Evolutionary conservation across 1,140 invertebrate genomes (phyloP).

Genomic region (Atopsyche davidsoni): DNA sequence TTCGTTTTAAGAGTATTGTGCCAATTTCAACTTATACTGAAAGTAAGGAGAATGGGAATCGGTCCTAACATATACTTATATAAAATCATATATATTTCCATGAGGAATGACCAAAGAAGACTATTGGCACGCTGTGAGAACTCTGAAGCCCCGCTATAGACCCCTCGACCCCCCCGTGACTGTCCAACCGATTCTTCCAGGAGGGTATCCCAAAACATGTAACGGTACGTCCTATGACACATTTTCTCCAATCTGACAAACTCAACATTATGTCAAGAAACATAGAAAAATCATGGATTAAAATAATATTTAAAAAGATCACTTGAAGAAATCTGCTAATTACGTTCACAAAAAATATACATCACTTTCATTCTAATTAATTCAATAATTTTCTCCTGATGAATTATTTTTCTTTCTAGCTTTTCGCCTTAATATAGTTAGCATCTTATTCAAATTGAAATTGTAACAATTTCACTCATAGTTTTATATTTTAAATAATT

Average conservation of each 20-base stretch:
- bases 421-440: too few species aligned
- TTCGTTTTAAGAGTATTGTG: neutral
- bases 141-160: constrained; percentile 2
- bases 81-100: constrained; percentile 2
- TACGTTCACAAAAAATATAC: too few species aligned
- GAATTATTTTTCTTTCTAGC: too few species aligned
- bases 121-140: constrained; percentile 17
- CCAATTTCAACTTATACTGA: neutral
- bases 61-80: neutral
- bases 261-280: neutral
- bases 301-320: neutral
- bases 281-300: neutral
- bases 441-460: too few species aligned
- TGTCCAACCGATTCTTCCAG: neutral
- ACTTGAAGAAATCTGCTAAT: too few species aligned
- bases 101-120: constrained; percentile 19
- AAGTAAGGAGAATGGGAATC: neutral
- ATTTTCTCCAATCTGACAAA: neutral
- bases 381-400: too few species aligned
- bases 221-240: constrained; percentile 8
- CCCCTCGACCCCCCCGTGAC: neutral
- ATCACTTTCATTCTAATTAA: too few species aligned
- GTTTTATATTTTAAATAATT: too few species aligned
- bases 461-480: too few species aligned
- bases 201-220: constrained; percentile 5